Base-by-base conservation (phyloP, 1,140 invertebrate genomes). In the Drosophila nebulosa region DNA sequence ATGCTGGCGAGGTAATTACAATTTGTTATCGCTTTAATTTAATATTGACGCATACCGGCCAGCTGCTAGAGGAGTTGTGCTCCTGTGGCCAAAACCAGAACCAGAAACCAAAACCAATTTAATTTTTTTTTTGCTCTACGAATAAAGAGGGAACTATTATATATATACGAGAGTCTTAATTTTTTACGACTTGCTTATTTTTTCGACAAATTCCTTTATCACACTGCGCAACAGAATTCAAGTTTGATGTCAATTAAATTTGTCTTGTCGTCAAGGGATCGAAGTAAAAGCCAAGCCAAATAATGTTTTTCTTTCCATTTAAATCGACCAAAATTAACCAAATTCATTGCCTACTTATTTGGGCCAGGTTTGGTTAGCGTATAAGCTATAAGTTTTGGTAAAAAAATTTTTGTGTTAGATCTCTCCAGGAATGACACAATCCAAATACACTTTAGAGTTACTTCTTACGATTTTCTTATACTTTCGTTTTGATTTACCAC, bases 21-120 rank as follows among this genome's bases (percentile, higher is more conserved):
- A 75, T 75, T 75, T 75, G 73, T 75, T 75, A 75, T 75, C 73
- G 73, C 73, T 75, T 75, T 75, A 75, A 75, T 75, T 75, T 76
- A 75, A 75, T 75, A 75, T 76, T 69, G 73, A 76, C 72, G 73
- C 73, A 74, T 69, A 52, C 64, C 64, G 69, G 30, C 56, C 14
- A 60, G 16, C 55, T 22, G 35, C 35, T 35, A 14, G 35, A 18
- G 51, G 14, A 30, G 51, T 14, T 26, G 51, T 9, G 27, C 22
- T 22, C 12, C 12, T 52, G 5, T 30, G 52, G 14, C 39, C 39
- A 46, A 18, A 46, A 53, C 10, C 30, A 16, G 39, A 55, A 30
- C 24, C 52, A 27, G 30, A 30, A 55, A 30, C 24, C 52, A 27
- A 55, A 30, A 55, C 16, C 52, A 55, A 55, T 55, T 55, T 16